Conservation (phyloP, 2,797 vertebrate genomes). For the Florisuga fusca region DNA sequence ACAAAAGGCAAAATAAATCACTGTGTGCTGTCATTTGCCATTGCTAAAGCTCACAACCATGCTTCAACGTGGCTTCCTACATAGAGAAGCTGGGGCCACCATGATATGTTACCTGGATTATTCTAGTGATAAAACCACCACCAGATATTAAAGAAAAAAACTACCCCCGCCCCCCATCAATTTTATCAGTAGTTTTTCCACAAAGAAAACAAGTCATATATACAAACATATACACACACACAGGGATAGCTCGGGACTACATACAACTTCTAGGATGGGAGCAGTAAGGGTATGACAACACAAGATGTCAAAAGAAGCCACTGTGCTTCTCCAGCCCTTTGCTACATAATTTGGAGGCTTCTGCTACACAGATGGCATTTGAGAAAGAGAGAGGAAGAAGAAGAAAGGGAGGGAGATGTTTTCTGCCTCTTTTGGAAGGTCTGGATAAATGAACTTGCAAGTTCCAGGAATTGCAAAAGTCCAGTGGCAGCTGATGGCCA, state of each 20-base stretch:
- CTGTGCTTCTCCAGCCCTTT: slow-evolving; percentile 63
- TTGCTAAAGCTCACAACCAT: slow-evolving; percentile 49
- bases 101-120: neutral
- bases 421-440: neutral
- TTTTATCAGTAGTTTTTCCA: neutral
- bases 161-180: neutral
- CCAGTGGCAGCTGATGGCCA: slow-evolving; percentile 3
- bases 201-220: neutral
- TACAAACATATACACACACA: slow-evolving; percentile 54
- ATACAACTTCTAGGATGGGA: slow-evolving; percentile 31
- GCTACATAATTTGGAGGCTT: slow-evolving; percentile 62
- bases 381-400: neutral
- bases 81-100: neutral
- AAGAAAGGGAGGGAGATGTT: neutral
- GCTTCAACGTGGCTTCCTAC: slow-evolving; percentile 42
- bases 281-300: slow-evolving; percentile 7
- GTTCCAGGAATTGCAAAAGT: neutral
- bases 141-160: neutral
- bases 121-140: neutral
- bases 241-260: slow-evolving; percentile 39
- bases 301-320: slow-evolving; percentile 46
- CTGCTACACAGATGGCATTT: slow-evolving; percentile 13
- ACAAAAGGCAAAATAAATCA: neutral
- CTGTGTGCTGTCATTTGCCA: neutral
- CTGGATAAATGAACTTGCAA: neutral